A percentile compares a stretch with the other conserved stretches of the same genome.
Conservation (phyloP, 2,797 vertebrate species). For the Clarias platycephalus region DNA sequence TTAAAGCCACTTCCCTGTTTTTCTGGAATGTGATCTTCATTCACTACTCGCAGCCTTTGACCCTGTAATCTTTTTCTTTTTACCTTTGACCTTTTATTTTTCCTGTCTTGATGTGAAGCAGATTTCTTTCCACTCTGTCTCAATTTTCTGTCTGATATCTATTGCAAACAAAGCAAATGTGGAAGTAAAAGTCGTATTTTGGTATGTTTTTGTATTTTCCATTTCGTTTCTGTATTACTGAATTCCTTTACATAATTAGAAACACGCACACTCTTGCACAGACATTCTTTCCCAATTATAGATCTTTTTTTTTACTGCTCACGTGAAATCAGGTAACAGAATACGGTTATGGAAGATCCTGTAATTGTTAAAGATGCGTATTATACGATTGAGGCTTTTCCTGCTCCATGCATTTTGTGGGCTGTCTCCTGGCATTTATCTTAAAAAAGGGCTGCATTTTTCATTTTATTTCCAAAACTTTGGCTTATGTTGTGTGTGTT, state of each 20-base stretch:
- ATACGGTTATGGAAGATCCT: neutral
- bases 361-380: conserved; percentile 10
- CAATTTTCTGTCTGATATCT: neutral
- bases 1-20: conserved; percentile 38
- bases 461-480: neutral
- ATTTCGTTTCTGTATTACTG: conserved; percentile 24
- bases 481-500: neutral
- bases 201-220: conserved; percentile 15
- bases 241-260: neutral
- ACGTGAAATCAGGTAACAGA: conserved; percentile 8
- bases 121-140: conserved; percentile 15
- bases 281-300: conserved; percentile 43
- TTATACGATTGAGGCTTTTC: neutral
- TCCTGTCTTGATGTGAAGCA: conserved; percentile 31
- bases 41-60: conserved; percentile 57
- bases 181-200: conserved; percentile 32
- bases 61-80: conserved; percentile 56
- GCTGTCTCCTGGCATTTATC: neutral
- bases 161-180: neutral
- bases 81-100: conserved; percentile 36
- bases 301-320: conserved; percentile 53
- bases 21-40: conserved; percentile 32
- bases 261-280: neutral
- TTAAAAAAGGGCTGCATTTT: neutral
- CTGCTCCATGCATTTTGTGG: neutral